Conservation (phyloP, 92 coral and sea anemone species). For the Pocillopora grandis region DNA sequence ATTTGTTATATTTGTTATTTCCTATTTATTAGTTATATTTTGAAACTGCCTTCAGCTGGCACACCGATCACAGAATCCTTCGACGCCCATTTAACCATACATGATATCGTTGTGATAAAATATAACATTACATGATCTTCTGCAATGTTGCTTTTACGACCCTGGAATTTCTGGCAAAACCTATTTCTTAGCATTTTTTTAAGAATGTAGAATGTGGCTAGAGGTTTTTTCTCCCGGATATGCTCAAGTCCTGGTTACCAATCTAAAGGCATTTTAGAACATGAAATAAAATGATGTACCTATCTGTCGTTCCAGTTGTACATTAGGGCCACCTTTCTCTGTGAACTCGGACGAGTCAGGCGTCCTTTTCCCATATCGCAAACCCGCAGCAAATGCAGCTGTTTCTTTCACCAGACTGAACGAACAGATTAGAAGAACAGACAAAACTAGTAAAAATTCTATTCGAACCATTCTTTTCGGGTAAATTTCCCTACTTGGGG, state of each 20-base stretch:
- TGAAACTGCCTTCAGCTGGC: no score
- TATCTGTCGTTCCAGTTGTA: not conserved
- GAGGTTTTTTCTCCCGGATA: no score
- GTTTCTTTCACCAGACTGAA: not conserved
- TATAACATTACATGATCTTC: no score
- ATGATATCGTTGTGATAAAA: no score
- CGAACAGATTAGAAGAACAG: not conserved
- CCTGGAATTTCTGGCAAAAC: no score
- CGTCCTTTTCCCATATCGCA: not conserved
- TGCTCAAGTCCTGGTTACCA: not conserved
- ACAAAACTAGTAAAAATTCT: not conserved
- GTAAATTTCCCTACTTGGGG: not conserved
- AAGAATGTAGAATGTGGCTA: no score
- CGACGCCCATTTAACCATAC: no score
- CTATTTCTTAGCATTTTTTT: no score
- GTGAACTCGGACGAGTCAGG: not conserved
- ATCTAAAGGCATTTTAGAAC: not conserved
- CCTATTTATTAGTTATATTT: no score
- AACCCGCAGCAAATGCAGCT: not conserved
- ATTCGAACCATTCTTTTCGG: not conserved
- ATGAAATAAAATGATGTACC: not conserved
- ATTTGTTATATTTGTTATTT: no score
- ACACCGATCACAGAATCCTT: no score
- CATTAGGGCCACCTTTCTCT: not conserved
- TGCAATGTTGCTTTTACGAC: no score